Conservation (phyloP, 2,888 invertebrate species). For the Cryptus armator region DNA sequence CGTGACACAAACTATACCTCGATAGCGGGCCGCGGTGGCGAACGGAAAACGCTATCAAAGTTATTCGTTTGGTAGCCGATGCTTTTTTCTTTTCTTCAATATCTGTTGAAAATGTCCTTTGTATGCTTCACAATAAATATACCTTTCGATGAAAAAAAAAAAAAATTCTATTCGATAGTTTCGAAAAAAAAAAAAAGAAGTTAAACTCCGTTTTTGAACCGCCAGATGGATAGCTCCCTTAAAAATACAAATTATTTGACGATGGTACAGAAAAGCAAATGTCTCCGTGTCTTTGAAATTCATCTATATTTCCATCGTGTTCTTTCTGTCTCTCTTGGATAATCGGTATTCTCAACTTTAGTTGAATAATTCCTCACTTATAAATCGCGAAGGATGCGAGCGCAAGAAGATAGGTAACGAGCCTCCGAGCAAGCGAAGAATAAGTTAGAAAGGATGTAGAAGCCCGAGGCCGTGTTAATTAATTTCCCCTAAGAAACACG, state of each 20-base stretch:
- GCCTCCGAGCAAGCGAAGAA: slow-evolving; percentile 33
- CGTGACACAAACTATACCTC: no score
- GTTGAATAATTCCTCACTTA: slow-evolving; percentile 40
- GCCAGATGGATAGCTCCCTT: neutral
- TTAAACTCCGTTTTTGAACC: neutral
- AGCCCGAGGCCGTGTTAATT: slow-evolving; percentile 69
- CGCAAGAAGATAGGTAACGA: slow-evolving; percentile 39
- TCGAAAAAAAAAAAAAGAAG: no score
- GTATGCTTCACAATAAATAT: no score
- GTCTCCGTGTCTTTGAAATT: neutral
- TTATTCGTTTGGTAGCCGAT: no score
- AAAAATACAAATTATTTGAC: neutral
- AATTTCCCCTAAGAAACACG: slow-evolving; percentile 71
- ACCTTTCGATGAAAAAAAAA: no score
- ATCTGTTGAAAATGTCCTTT: neutral
- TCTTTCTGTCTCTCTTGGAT: neutral
- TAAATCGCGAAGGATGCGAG: slow-evolving; percentile 23
- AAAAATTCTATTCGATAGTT: no score
- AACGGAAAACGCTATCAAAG: no score
- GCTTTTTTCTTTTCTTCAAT: no score
- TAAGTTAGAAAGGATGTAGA: slow-evolving; percentile 27
- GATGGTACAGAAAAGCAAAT: neutral
- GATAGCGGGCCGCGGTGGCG: no score
- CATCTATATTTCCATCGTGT: neutral
- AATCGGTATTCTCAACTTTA: slow-evolving; percentile 8